Percentiles rank a stretch among this genome's conserved stretches.
These are phyloP conservation scores for Periophthalmus magnuspinnatus DNA, from an alignment of 2,797 vertebrate species.

Conservation along the genomic window DNA sequence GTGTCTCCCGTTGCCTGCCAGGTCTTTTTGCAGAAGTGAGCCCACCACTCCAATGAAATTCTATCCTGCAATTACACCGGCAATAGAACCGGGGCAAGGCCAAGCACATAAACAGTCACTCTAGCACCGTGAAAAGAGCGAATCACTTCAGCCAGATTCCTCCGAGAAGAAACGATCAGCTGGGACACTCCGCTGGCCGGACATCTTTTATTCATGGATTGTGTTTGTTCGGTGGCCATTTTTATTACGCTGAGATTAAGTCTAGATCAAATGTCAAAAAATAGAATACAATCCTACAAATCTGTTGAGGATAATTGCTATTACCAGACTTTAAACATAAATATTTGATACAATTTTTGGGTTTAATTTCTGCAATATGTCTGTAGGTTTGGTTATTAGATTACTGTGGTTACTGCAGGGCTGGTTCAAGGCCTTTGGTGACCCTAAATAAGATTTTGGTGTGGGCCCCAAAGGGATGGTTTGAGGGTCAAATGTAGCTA, in stretches of 20 bases:
- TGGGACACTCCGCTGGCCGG: constrained; percentile 21
- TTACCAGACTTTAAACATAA: constrained; percentile 1
- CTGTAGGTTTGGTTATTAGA: neutral
- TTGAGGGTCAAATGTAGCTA: too few species aligned
- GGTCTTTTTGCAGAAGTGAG: constrained; percentile 54
- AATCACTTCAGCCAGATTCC: constrained; percentile 26
- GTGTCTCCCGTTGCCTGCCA: constrained; percentile 43
- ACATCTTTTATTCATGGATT: constrained; percentile 28
- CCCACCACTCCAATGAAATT: constrained; percentile 56
- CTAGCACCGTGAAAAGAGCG: constrained; percentile 25
- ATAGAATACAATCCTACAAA: too few species aligned
- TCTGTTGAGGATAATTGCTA: neutral
- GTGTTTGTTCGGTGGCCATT: constrained; percentile 14
- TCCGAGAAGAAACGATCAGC: constrained; percentile 23
- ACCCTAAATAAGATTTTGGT: too few species aligned
- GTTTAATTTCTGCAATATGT: neutral
- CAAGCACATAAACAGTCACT: constrained; percentile 46
- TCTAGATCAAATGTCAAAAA: too few species aligned
- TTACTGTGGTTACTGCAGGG: neutral
- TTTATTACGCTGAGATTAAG: constrained; percentile 3
- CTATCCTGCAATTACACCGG: constrained; percentile 56
- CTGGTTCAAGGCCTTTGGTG: too few species aligned
- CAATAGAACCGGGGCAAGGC: constrained; percentile 36
- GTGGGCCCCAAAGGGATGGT: too few species aligned
- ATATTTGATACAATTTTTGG: constrained; percentile 12